phyloP scores from a whole-genome alignment of 2,888 invertebrate genomes.

The Lomographa bimaculata region DNA sequence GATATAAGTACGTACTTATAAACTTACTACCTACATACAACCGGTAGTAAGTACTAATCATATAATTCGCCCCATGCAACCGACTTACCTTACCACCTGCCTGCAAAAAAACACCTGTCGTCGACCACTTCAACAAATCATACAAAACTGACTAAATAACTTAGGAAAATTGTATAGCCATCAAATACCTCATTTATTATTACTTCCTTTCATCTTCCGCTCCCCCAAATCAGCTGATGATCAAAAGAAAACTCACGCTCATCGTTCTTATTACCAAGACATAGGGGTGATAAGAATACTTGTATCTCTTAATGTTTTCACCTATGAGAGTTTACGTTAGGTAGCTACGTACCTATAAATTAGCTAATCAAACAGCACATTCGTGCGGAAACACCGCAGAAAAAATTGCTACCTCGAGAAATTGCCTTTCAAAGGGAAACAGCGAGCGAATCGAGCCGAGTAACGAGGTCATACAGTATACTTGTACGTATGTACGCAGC shows the following conservation, averaged over 20 bases:
- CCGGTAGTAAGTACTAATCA: no score
- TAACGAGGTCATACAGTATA: slow-evolving; percentile 61
- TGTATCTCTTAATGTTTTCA: slow-evolving; percentile 28
- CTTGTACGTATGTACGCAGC: slow-evolving; percentile 36
- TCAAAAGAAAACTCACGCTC: slow-evolving; percentile 18
- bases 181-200: no score
- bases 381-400: slow-evolving; percentile 49
- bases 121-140: no score
- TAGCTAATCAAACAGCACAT: slow-evolving; percentile 51
- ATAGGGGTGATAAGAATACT: slow-evolving; percentile 39
- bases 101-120: no score
- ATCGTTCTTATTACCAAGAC: slow-evolving; percentile 31
- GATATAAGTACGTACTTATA: no score
- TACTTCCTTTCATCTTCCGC: slow-evolving; percentile 11
- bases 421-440: slow-evolving; percentile 61
- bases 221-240: slow-evolving; percentile 11
- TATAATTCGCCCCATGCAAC: no score
- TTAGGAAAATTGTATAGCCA: no score
- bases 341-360: slow-evolving; percentile 39
- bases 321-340: slow-evolving; percentile 33
- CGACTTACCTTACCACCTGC: no score
- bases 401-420: slow-evolving; percentile 55
- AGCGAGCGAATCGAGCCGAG: slow-evolving; percentile 46
- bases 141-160: no score
- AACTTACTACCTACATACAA: no score